Base-by-base conservation (phyloP, 2,888 invertebrate species). In the Stenodera caucasica region DNA sequence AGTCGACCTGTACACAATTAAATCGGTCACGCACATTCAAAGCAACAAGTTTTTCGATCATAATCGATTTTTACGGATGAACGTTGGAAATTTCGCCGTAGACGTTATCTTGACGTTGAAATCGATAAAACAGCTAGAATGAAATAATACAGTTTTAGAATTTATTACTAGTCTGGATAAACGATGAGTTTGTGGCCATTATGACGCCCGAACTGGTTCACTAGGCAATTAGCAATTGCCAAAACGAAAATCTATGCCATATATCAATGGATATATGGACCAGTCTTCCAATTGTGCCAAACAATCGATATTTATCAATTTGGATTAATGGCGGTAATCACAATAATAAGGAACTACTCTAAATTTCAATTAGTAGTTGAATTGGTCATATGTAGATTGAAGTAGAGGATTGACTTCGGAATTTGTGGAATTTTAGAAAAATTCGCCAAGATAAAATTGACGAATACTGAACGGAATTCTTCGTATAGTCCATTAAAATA, bases 1-100 rank as follows among this genome's bases (percentile, higher is more conserved):
- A 5, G 21, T 40, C 11, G 9, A 35, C 35, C 35, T 35, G 35
- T 11, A 40, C 11, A 49, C 56, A 61, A 64, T 64, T 61, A 61
- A 60, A 26, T 49, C 37, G 52, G 61, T 55, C 58, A 58, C 61
- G 61, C 58, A 61, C 49, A 26, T n/a, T 32, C 8, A 29, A 57
- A 49, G 61, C 64, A 64, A 64, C 64, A 64, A 64, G 64, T 64
- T 60, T 55, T 59, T 60, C 8, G n/a, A n/a, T n/a, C n/a, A n/a
- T n/a, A n/a, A n/a, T n/a, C n/a, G n/a, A n/a, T n/a, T n/a, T n/a
- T n/a, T n/a, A n/a, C n/a, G n/a, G n/a, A n/a, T n/a, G n/a, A n/a
- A n/a, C n/a, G n/a, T n/a, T n/a, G n/a, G 37, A 14, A 35, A 35
- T 35, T 35, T 35, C 14, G 14, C 2, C 2, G 35, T 35, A 35